Evolutionary conservation across 2,797 vertebrate species (phyloP), one percentile per base, ranked within the genome.

Genomic region (Menidia menidia): DNA sequence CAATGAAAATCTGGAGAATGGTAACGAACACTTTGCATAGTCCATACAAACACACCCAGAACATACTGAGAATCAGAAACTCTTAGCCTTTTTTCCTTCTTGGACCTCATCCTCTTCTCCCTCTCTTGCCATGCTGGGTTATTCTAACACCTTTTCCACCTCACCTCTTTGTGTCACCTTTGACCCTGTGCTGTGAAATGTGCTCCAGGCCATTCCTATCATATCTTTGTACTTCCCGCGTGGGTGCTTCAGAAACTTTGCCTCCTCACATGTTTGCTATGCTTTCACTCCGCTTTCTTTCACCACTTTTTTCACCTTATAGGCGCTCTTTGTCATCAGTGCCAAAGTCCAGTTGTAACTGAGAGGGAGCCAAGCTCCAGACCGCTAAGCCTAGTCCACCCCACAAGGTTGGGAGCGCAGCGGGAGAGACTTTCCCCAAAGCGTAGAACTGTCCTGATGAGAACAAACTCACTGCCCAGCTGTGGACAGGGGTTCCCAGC

Each of bases 1-100:
- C 95, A 99, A 94, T 64, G 98, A 99, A 93, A 97, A 98, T 91
- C 93, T 98, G 90, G 97, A 98, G 86, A 98, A 98, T 61, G 98
- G 98, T 99, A 99, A 96, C 88, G 84, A 85, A 35, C 74, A 68
- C 84, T 73, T 78, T 60, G 63, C 75, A 45, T 89, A 92, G 86
- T 63, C 68, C 73, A 67, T 73, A 64, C 68, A 70, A 72, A 71
- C 71, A 73, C 65, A 58, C 31, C 82, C 61, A 67, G 54, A 32
- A 6, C 39, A 33, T 35, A 4, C 39, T 32, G 18, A 30, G 61
- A 55, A 33, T 62, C 47, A 57, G 43, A 54, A 86, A 60, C 69
- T 32, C 68, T 68, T 61, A 47, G 2, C 43, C 57, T 39, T 6
- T 39, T 53, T 52, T 19, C 55, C 63, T 68, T 41, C 59, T 18